phyloP scores from a whole-genome alignment of 2,113 vertebrate species.

The Thryonomys swinderianus region DNA sequence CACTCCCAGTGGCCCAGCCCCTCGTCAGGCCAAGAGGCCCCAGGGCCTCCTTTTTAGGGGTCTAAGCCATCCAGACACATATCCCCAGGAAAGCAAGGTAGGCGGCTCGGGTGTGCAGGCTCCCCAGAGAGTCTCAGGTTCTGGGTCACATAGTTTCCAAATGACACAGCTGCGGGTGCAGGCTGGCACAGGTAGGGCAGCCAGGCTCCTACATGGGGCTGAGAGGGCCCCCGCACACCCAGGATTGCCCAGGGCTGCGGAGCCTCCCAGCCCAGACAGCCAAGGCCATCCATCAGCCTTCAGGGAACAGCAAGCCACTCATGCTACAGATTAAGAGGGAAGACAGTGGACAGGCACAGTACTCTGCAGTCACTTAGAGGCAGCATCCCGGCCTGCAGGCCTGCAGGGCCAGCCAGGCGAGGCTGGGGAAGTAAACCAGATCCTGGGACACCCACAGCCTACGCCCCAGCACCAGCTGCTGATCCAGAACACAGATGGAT shows the following conservation, averaged over 20 bases:
- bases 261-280: neutral
- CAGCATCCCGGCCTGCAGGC: rapidly evolving
- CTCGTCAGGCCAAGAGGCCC: neutral
- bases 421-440: no score
- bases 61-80: neutral
- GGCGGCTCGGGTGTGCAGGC: neutral
- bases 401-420: no score
- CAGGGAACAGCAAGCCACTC: rapidly evolving
- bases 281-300: neutral
- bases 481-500: neutral
- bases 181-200: constrained; percentile 26
- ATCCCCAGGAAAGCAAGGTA: neutral
- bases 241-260: neutral
- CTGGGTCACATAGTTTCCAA: constrained; percentile 38
- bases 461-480: neutral
- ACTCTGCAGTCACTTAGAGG: rapidly evolving
- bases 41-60: neutral
- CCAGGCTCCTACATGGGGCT: rapidly evolving
- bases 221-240: neutral
- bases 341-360: neutral
- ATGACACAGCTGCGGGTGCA: neutral
- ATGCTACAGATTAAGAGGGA: neutral
- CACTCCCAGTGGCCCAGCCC: neutral
- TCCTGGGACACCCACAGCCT: rapidly evolving
- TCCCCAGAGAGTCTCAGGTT: neutral